Conservation (phyloP, 35 echinoderm and acorn worm species). For the Nesometra sesokonis region DNA sequence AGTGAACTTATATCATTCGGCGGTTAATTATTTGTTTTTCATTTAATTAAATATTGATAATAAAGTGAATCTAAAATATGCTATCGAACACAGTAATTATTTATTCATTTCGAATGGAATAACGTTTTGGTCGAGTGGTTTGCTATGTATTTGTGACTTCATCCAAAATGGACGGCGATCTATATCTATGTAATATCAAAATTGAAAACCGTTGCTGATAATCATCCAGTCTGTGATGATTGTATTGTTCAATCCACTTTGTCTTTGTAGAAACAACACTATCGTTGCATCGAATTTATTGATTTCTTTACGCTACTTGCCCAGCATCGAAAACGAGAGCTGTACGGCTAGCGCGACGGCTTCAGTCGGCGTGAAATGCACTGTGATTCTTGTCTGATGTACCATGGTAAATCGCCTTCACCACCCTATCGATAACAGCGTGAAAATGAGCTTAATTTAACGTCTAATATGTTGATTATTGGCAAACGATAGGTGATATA, state of each 20-base stretch:
- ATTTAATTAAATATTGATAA: neutral
- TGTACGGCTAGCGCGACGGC: neutral
- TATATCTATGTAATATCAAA: neutral
- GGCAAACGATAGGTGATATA: neutral
- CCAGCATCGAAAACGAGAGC: neutral
- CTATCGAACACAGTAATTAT: neutral
- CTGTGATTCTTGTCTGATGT: conserved; percentile 3
- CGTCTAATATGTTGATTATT: conserved; percentile 4
- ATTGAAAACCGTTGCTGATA: neutral
- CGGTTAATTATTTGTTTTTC: neutral
- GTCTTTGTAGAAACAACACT: neutral
- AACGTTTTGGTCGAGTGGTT: neutral
- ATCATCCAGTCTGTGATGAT: neutral
- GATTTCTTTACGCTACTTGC: neutral
- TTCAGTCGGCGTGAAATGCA: neutral
- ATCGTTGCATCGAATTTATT: neutral
- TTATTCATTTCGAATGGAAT: neutral
- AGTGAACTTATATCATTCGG: neutral
- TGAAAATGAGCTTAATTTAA: neutral
- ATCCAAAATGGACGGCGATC: neutral
- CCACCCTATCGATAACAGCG: neutral
- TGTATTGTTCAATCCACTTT: neutral
- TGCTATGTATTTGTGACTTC: neutral
- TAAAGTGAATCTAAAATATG: neutral
- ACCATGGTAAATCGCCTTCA: neutral